Base-by-base conservation (phyloP, 2,113 vertebrate species). In the Neogale vison region DNA sequence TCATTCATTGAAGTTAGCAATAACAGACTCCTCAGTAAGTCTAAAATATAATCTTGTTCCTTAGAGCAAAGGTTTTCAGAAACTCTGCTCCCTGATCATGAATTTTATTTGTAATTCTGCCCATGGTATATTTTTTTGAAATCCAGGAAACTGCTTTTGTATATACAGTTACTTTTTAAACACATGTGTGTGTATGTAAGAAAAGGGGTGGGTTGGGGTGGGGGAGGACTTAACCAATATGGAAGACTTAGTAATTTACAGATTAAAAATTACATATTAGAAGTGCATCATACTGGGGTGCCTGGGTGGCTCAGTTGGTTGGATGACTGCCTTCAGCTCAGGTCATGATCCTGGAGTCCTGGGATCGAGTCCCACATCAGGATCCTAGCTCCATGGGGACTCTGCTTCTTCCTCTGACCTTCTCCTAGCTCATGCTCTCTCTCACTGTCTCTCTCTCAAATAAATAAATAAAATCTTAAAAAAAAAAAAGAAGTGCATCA, bases 181-280 rank as follows among this genome's bases (percentile, higher is more conserved):
- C 4, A 11, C 0, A 1, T 26, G 21, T 42, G 1, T 36, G 1
- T 67, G 5, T 55, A 5, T 20, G 3, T 18, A 10, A 36, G 34
- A 34, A 13, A 65, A 18, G n/a, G 45, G 21, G 15, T 57, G 34
- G 52, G 2, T 31, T 1, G 12, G 7, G 26, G 45, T 34, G 12
- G 23, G 59, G 20, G 14, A 55, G 13, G 7, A 45, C 7, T 52
- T 23, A 57, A 17, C 1, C 6, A n/a, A 65, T n/a, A 17, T 42
- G 31, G 50, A 90, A 82, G 31, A 77, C 36, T 57, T 50, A 59
- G 11, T 61, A 61, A 72, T 90, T 89, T 71, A 34, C 18, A 79
- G 2, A 6, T 76, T 76, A 93, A 90, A 92, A 96, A 82, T 8
- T 15, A 81, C 59, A 24, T 26, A 79, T 91, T 63, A 74, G 55